phyloP scores from a whole-genome alignment of 2,888 invertebrate genomes.

The Ectropis crepuscularia region DNA sequence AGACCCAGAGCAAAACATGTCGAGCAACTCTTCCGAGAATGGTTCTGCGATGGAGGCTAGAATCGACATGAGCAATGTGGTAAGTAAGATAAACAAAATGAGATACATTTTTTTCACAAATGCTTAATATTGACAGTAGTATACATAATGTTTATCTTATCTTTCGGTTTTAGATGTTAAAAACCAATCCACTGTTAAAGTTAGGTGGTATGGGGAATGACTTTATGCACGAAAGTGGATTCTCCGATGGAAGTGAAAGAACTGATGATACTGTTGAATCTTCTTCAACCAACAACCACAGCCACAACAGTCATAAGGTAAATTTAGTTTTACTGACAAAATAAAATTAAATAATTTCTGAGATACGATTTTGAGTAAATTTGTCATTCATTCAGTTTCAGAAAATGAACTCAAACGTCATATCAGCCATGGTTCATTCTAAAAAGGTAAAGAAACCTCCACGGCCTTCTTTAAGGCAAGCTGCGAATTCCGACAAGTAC shows the following conservation, averaged over 20 bases:
- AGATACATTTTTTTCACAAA: not conserved
- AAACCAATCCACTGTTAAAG: conserved; percentile 74
- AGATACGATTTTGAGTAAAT: not conserved
- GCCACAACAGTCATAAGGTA: conserved; percentile 29
- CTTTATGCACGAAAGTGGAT: conserved; percentile 65
- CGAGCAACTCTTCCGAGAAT: conserved; percentile 68
- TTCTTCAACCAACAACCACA: conserved; percentile 56
- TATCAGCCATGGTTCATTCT: conserved; percentile 77
- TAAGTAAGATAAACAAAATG: conserved; percentile 58
- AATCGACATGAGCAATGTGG: conserved; percentile 77
- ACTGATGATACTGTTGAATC: conserved; percentile 73
- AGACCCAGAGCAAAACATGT: conserved; percentile 70
- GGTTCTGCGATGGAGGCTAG: conserved; percentile 69
- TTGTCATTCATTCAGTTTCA: conserved; percentile 61
- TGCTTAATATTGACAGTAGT: not conserved
- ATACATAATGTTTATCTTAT: conserved; percentile 6
- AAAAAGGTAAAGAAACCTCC: conserved; percentile 67
- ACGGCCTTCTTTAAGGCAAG: conserved; percentile 60
- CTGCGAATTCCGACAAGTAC: conserved; percentile 61
- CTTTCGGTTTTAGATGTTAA: conserved; percentile 65
- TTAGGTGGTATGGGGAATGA: conserved; percentile 66
- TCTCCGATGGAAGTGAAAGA: conserved; percentile 72
- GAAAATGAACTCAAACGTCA: conserved; percentile 69
- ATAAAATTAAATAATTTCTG: not conserved
- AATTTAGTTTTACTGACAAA: not conserved